These are phyloP conservation scores for Delia radicum DNA, from an alignment of 1,140 invertebrate genomes.

Conservation along the genomic window DNA sequence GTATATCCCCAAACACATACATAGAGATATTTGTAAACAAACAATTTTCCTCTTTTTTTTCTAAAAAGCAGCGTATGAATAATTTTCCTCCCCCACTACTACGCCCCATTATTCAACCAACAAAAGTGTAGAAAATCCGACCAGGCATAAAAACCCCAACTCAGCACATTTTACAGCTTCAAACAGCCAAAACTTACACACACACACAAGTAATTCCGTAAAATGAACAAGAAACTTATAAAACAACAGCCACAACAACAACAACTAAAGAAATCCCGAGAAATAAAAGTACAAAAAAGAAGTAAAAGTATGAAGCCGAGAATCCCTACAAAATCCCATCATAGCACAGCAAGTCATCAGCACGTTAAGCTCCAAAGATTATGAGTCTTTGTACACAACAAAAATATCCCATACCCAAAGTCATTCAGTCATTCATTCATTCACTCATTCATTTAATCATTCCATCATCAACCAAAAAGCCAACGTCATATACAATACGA, in stretches of 20 bases:
- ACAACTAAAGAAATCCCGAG: not conserved
- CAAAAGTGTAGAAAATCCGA: constrained; percentile 9
- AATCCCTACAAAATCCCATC: constrained; percentile 10
- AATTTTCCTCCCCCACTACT: no score
- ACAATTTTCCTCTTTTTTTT: no score
- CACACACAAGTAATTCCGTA: constrained; percentile 20
- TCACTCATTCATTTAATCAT: not conserved
- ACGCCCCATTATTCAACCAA: not conserved
- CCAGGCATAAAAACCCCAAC: constrained; percentile 13
- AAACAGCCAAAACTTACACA: not conserved
- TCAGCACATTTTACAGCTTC: constrained; percentile 11
- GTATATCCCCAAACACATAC: not conserved
- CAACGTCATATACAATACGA: not conserved
- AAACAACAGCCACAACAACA: not conserved
- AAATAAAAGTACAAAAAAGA: not conserved
- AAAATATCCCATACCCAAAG: not conserved
- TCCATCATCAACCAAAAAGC: not conserved
- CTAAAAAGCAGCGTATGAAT: no score
- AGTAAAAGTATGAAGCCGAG: not conserved
- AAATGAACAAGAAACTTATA: constrained; percentile 7
- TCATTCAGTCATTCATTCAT: not conserved
- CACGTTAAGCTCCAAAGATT: constrained; percentile 18
- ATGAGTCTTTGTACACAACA: constrained; percentile 16
- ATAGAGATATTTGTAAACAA: no score
- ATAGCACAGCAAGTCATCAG: constrained; percentile 15